Base-by-base conservation (phyloP, 2,113 vertebrate genomes). In the Porphyrio hochstetteri region DNA sequence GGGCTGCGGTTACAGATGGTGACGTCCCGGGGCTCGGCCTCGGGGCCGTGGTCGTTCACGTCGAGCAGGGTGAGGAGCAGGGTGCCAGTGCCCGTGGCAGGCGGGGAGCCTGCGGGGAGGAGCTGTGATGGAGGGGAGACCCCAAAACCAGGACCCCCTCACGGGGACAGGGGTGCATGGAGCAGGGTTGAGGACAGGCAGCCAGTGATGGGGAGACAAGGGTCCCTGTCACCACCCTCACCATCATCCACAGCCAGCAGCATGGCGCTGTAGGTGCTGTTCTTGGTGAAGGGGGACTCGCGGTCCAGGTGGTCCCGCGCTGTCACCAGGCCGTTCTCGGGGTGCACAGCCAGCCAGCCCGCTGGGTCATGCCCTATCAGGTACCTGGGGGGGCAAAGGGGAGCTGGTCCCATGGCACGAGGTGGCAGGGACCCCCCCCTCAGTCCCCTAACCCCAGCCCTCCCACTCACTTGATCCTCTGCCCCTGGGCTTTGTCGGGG, bases 181-280 rank as follows among this genome's bases (percentile, higher is more conserved):
- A 72, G 63, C n/a, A 57, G 25, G 20, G n/a, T 16, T 31, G 63
- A 72, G 80, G 72, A 76, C 21, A 9, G 28, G 31, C 70, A 76
- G 42, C 29, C n/a, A 21, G 67, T 35, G 72, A 70, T 0, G 12
- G 7, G 10, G 60, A 60, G 92, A 96, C 94, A 96, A 96, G 68
- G 72, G 59, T 60, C 17, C 60, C 53, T 95, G 96, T 94, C 68
- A 86, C 14, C 7, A 75, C 46, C 11, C 78, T 97, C 97, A 99
- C 99, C 99, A 46, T 99, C 86, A 3, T 99, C 99, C 19, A 95
- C 95, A 0, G 99, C 99, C 84, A 98, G 95, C 78, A 99, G 97
- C 12, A 97, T 19, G 5, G 98, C 98, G 1, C 57, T 74, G 38
- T 99, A 99, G 94, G 97, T 97, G 60, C 97, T 72, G 75, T 98